Conservation (phyloP, 2,113 vertebrate genomes). For the Trogon melanurus region DNA sequence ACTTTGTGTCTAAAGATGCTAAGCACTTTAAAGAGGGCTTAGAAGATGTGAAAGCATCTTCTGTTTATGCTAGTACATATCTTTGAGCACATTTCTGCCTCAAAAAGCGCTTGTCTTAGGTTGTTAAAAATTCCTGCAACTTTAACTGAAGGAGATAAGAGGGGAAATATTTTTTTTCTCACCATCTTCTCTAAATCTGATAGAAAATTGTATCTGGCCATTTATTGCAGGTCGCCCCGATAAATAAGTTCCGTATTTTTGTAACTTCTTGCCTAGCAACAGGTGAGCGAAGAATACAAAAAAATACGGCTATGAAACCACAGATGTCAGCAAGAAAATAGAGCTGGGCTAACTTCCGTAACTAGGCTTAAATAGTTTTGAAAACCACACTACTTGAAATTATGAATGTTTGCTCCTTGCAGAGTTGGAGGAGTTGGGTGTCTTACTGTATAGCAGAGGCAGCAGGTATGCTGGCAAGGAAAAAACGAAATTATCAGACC, state of each 20-base stretch:
- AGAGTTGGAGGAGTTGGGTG: background rate
- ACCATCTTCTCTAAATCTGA: background rate
- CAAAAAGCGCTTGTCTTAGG: background rate
- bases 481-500: background rate
- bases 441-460: background rate
- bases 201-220: background rate
- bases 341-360: background rate
- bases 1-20: background rate
- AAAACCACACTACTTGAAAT: background rate
- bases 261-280: background rate
- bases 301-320: background rate
- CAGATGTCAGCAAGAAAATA: constrained; percentile 13
- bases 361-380: background rate
- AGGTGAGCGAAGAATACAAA: background rate
- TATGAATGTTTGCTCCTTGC: background rate
- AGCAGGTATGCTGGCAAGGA: background rate
- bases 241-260: background rate
- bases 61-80: background rate
- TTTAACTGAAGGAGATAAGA: background rate
- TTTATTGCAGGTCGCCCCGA: background rate
- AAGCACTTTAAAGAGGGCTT: background rate
- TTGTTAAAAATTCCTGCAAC: background rate
- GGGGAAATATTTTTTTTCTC: background rate
- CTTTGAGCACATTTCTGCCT: background rate
- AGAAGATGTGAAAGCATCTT: background rate